Conservation (phyloP, 1,140 invertebrate genomes). For the Drosophila busckii region DNA sequence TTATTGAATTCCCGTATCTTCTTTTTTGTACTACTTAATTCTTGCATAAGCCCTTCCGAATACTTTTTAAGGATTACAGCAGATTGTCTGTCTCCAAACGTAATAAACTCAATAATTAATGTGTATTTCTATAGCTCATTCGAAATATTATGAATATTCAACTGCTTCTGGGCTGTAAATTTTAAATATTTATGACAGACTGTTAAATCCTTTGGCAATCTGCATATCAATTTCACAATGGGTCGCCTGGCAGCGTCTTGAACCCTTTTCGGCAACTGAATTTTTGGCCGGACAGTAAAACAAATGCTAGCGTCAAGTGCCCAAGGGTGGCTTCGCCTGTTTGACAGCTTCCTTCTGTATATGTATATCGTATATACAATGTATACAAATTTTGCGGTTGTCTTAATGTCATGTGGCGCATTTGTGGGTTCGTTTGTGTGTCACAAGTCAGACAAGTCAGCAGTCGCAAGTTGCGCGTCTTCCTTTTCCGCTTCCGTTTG, state of each 20-base stretch:
- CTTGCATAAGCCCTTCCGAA: too few species aligned
- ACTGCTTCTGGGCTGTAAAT: too few species aligned
- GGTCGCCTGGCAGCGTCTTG: constrained; percentile 28
- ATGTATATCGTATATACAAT: too few species aligned
- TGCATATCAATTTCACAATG: constrained; percentile 57
- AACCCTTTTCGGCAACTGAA: constrained; percentile 43
- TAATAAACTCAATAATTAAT: too few species aligned
- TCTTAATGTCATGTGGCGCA: constrained; percentile 4
- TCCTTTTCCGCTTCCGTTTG: constrained; percentile 66
- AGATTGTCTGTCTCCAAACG: too few species aligned
- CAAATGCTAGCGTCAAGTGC: constrained; percentile 1
- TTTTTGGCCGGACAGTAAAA: constrained; percentile 6
- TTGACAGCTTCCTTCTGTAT: constrained; percentile 69
- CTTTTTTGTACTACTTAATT: too few species aligned
- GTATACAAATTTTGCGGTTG: constrained; percentile 56
- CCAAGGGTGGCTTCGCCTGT: constrained; percentile 56
- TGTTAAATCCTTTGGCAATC: constrained; percentile 12
- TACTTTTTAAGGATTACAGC: too few species aligned
- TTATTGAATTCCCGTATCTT: too few species aligned
- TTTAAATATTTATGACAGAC: too few species aligned
- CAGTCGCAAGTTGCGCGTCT: constrained; percentile 63
- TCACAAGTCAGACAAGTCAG: constrained; percentile 9
- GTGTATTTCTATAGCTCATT: too few species aligned
- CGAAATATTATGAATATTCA: too few species aligned
- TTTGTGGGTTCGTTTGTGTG: constrained; percentile 33